Evolutionary conservation across 2,113 vertebrate species (phyloP).

Genomic region (Podarcis muralis): DNA sequence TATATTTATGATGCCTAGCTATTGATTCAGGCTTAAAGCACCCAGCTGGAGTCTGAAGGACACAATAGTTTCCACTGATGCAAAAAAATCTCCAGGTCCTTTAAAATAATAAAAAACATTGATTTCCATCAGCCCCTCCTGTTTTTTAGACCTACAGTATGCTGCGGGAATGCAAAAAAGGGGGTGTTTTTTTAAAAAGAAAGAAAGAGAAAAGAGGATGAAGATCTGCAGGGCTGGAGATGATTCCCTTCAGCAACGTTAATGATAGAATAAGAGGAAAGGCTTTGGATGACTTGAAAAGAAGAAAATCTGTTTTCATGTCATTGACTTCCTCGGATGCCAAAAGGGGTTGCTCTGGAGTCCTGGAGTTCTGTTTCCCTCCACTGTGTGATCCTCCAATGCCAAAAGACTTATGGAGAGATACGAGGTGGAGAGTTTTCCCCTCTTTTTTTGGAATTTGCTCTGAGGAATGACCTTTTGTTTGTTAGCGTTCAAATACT

Average conservation of each 20-base stretch:
- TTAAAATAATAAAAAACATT: background rate
- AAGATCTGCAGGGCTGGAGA: background rate
- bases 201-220: background rate
- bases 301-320: background rate
- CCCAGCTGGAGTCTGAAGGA: background rate
- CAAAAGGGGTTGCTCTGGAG: background rate
- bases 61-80: background rate
- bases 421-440: background rate
- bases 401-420: background rate
- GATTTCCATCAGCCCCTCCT: background rate
- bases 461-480: conserved; percentile 7
- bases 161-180: background rate
- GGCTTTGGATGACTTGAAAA: background rate
- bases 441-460: background rate
- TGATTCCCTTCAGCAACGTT: background rate
- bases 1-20: background rate
- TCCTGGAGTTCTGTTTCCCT: background rate
- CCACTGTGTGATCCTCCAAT: background rate
- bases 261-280: background rate
- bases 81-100: background rate
- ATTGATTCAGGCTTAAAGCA: background rate
- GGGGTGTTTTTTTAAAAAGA: background rate
- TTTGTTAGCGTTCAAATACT: conserved; percentile 4
- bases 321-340: background rate
- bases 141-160: background rate